Evolutionary conservation across 2,888 invertebrate genomes (phyloP).

Genomic region (Agrotis segetum): DNA sequence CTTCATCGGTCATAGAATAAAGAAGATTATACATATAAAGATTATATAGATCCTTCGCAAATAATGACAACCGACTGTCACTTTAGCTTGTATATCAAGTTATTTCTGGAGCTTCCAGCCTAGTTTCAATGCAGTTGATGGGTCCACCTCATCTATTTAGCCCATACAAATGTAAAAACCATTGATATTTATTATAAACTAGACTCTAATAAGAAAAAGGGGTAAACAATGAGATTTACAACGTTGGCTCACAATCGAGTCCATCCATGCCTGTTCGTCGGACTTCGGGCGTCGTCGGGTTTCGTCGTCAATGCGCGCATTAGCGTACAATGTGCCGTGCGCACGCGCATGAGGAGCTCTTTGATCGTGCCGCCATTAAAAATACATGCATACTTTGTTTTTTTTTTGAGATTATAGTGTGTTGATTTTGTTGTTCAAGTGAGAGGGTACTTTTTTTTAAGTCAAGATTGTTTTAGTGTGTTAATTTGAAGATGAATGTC

Average conservation of each 20-base stretch:
- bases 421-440: slow-evolving; percentile 40
- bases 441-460: slow-evolving; percentile 18
- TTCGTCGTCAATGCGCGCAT: slow-evolving; percentile 73
- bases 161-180: slow-evolving; percentile 17
- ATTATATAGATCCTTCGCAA: too few species aligned
- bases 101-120: not conserved
- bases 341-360: slow-evolving; percentile 64
- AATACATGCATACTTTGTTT: slow-evolving; percentile 49
- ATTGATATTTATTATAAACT: slow-evolving; percentile 57
- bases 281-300: slow-evolving; percentile 41
- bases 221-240: slow-evolving; percentile 61
- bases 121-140: slow-evolving; percentile 14
- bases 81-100: not conserved
- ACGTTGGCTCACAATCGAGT: slow-evolving; percentile 49
- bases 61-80: not conserved
- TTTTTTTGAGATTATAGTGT: slow-evolving; percentile 53
- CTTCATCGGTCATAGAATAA: too few species aligned
- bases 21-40: too few species aligned
- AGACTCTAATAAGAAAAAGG: slow-evolving; percentile 44
- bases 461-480: not conserved
- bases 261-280: slow-evolving; percentile 47
- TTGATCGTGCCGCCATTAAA: slow-evolving; percentile 71
- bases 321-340: slow-evolving; percentile 81
- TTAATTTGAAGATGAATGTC: too few species aligned
- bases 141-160: slow-evolving; percentile 6